phyloP scores from a whole-genome alignment of 2,888 invertebrate genomes.

The Gnatocerus cornutus region DNA sequence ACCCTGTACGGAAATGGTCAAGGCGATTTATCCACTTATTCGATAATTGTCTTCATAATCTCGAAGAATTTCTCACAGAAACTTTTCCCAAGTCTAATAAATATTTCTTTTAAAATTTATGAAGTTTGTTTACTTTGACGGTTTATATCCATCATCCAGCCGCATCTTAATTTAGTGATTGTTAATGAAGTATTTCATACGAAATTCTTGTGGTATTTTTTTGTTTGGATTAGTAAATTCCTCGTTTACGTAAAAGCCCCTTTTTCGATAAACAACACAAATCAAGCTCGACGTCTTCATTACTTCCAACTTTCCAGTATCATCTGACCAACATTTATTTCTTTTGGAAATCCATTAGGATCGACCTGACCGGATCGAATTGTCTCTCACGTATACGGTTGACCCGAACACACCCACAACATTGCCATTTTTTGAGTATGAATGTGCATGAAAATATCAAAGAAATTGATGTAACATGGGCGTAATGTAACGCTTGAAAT shows the following conservation, averaged over 20 bases:
- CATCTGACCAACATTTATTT: background rate
- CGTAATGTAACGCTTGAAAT: background rate
- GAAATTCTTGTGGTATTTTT: constrained; percentile 17
- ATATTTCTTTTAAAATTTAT: constrained; percentile 31
- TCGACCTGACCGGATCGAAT: background rate
- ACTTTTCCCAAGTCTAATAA: constrained; percentile 18
- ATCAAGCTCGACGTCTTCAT: constrained; percentile 13
- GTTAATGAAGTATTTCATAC: constrained; percentile 25
- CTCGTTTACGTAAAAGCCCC: constrained; percentile 6
- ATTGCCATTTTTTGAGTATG: constrained; percentile 14
- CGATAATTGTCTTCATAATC: background rate
- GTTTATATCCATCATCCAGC: constrained; percentile 32
- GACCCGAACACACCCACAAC: constrained; percentile 5
- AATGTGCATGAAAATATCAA: constrained; percentile 7
- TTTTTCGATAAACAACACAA: constrained; percentile 10
- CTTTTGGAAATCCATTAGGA: constrained; percentile 4
- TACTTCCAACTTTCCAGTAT: background rate
- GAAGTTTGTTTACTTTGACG: constrained; percentile 31
- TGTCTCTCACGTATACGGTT: background rate
- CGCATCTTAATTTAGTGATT: constrained; percentile 18
- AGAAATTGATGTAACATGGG: background rate
- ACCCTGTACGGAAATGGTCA: constrained; percentile 27
- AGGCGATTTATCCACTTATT: constrained; percentile 23
- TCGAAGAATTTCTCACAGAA: constrained; percentile 12
- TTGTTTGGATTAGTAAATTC: constrained; percentile 23